phyloP scores from a whole-genome alignment of 2,797 vertebrate genomes.

The Epinephelus malabaricus region DNA sequence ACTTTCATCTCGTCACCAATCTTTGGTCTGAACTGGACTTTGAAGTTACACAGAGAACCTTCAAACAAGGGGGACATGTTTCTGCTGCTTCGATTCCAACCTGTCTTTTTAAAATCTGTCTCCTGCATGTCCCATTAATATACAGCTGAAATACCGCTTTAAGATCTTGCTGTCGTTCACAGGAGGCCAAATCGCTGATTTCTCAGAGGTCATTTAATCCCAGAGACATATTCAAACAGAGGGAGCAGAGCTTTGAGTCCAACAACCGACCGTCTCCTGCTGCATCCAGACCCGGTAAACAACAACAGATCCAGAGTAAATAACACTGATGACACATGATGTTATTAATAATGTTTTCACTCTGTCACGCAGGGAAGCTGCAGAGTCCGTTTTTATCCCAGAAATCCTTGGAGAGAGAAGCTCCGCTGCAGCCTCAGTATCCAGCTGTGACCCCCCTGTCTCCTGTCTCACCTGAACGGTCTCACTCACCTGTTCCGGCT shows the following conservation, averaged over 20 bases:
- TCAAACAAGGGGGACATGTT: background rate
- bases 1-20: no score
- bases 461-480: slow-evolving; percentile 5
- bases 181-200: slow-evolving; percentile 87
- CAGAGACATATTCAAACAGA: slow-evolving; percentile 90
- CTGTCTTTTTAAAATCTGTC: no score
- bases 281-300: slow-evolving; percentile 84
- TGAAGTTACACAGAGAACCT: no score
- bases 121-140: no score
- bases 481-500: background rate
- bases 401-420: slow-evolving; percentile 68
- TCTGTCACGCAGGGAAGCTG: slow-evolving; percentile 85
- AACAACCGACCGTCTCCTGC: slow-evolving; percentile 4
- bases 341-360: background rate
- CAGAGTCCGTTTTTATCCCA: slow-evolving; percentile 89
- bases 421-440: background rate
- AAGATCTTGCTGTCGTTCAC: background rate
- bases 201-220: slow-evolving; percentile 88
- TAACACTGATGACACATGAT: background rate
- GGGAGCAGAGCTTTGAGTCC: slow-evolving; percentile 80
- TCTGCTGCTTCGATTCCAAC: background rate
- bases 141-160: no score
- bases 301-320: background rate
- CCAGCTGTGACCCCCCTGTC: background rate
- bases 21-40: no score